These are phyloP conservation scores for Hetaerina americana DNA, from an alignment of 1,140 invertebrate genomes.

Conservation along the genomic window DNA sequence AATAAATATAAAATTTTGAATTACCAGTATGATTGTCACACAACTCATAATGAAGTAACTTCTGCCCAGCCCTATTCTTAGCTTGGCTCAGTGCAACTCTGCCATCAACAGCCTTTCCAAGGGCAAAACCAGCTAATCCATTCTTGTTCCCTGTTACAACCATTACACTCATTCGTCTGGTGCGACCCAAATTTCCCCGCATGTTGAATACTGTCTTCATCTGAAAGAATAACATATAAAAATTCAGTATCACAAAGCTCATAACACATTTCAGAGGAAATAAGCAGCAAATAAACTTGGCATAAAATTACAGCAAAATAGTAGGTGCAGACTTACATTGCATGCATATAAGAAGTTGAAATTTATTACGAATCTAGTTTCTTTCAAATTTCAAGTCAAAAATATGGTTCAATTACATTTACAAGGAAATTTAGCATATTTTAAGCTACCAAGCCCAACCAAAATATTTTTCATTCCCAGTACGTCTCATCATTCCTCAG, in stretches of 20 bases:
- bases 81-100: constrained; percentile 52
- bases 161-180: constrained; percentile 46
- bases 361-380: no score
- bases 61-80: constrained; percentile 74
- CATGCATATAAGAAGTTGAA: no score
- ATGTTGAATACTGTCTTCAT: constrained; percentile 66
- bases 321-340: background rate
- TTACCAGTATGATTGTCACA: constrained; percentile 73
- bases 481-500: no score
- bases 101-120: constrained; percentile 52
- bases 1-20: no score
- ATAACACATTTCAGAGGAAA: background rate
- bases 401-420: no score
- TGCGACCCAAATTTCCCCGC: constrained; percentile 72
- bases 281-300: no score
- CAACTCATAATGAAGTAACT: constrained; percentile 67
- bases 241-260: background rate
- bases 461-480: no score
- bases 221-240: constrained; percentile 22
- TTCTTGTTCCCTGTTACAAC: constrained; percentile 81
- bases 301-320: background rate
- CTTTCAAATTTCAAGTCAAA: no score
- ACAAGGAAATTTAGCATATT: no score
- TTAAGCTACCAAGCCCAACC: no score
- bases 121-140: constrained; percentile 71